Base-by-base conservation (phyloP, 2,797 vertebrate species). In the Gymnodraco acuticeps region DNA sequence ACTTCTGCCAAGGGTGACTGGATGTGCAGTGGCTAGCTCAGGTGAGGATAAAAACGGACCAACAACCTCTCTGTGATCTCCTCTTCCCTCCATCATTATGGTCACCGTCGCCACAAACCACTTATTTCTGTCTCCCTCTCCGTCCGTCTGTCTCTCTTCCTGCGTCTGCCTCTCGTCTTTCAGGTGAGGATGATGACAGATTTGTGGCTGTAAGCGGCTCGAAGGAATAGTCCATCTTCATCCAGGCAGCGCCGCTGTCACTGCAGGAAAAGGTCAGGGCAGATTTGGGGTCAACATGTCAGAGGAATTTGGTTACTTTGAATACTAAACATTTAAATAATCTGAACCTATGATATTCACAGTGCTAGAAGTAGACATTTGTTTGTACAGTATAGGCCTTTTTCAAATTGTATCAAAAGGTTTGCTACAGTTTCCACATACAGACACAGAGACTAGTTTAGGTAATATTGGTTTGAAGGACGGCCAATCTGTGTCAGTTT, bases 111-210 rank as follows among this genome's bases (percentile, higher is more conserved):
- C 61, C 77, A 46, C 64, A 27, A 67, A 69, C 64, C 79, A 75
- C 83, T 87, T 73, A 66, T 64, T 77, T 64, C 62, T 46, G 41
- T 68, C 51, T 45, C 38, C 14, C 48, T 41, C 38, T 43, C 42
- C 3, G 41, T 65, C 61, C 8, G 72, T 81, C 80, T 76, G 16
- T 48, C 69, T 17, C 46, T 54, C 82, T 86, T 80, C 83, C 82
- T 75, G 80, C 41, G 54, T 80, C 80, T 77, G 81, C 82, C 84
- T 88, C 86, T 90, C 69, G 54, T 88, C 89, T 88, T 83, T 81
- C 88, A 91, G 91, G 92, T 88, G 82, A 89, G 72, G 75, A 80
- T 2, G 88, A 72, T 83, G 91, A 92, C 83, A 86, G 89, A 91
- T 81, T 63, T 58, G 84, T 53, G 82, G 78, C 58, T 10, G 65